phyloP scores from a whole-genome alignment of 1,140 invertebrate species.

The Mylabris phalerata region DNA sequence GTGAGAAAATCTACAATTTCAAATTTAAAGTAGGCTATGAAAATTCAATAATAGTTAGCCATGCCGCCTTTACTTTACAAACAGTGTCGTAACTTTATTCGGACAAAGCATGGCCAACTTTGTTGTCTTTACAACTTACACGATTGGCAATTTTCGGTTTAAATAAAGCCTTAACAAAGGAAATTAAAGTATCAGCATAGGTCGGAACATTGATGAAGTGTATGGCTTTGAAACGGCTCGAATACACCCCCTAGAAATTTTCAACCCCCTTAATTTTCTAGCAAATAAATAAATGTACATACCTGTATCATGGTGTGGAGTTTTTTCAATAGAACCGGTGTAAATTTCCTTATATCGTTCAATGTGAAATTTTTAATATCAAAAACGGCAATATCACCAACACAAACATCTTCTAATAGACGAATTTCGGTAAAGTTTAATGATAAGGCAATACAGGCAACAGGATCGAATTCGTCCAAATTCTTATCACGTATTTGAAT shows the following conservation, averaged over 20 bases:
- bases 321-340: slow-evolving; percentile 15
- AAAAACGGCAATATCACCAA: slow-evolving; percentile 19
- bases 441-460: slow-evolving; percentile 16
- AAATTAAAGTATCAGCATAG: not conserved
- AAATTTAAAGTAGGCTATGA: no score
- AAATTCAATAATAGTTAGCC: no score
- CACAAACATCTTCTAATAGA: slow-evolving; percentile 18
- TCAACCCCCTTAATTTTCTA: not conserved
- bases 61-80: no score
- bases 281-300: not conserved
- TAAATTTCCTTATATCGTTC: slow-evolving; percentile 17
- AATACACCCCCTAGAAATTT: not conserved
- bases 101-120: no score
- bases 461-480: slow-evolving; percentile 8
- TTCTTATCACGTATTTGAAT: not conserved
- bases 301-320: slow-evolving; percentile 20
- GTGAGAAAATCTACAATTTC: no score
- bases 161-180: not conserved
- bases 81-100: no score
- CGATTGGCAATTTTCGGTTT: not conserved
- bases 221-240: not conserved
- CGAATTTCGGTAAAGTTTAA: slow-evolving; percentile 24
- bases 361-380: slow-evolving; percentile 19
- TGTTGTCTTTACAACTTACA: not conserved
- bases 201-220: not conserved